These are phyloP conservation scores for Pipa parva DNA, from an alignment of 2,113 vertebrate species.

Conservation along the genomic window DNA sequence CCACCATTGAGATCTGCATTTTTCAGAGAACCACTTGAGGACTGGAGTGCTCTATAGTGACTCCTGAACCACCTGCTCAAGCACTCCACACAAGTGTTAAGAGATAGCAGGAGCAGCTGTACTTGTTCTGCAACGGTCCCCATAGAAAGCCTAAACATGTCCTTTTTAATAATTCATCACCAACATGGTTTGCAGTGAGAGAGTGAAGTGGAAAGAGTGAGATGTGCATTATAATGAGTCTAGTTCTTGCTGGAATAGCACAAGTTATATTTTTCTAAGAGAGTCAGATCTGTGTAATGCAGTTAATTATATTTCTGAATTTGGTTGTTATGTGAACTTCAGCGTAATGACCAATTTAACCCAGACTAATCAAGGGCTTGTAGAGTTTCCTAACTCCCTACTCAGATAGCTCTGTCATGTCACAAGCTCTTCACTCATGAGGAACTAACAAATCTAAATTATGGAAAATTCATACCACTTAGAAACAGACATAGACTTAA, in stretches of 20 bases:
- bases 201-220: neutral
- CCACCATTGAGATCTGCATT: neutral
- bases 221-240: constrained; percentile 11
- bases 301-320: too few relatives aligned
- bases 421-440: too few relatives aligned
- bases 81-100: constrained; percentile 1
- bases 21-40: constrained; percentile 4
- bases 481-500: too few relatives aligned
- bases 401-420: too few relatives aligned
- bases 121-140: constrained; percentile 16
- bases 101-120: constrained; percentile 18
- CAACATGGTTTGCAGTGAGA: neutral
- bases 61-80: constrained; percentile 25
- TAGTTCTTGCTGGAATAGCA: neutral
- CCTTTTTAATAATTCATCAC: constrained; percentile 26
- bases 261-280: too few relatives aligned
- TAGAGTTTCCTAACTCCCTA: too few relatives aligned
- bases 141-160: constrained; percentile 25
- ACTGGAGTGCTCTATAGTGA: constrained; percentile 19
- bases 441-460: too few relatives aligned
- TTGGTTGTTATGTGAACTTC: too few relatives aligned
- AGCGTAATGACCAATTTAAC: too few relatives aligned
- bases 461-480: too few relatives aligned
- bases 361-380: too few relatives aligned
- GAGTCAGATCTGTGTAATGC: too few relatives aligned